Conservation (phyloP, 2,797 vertebrate species). For the Urocyon cinereoargenteus region DNA sequence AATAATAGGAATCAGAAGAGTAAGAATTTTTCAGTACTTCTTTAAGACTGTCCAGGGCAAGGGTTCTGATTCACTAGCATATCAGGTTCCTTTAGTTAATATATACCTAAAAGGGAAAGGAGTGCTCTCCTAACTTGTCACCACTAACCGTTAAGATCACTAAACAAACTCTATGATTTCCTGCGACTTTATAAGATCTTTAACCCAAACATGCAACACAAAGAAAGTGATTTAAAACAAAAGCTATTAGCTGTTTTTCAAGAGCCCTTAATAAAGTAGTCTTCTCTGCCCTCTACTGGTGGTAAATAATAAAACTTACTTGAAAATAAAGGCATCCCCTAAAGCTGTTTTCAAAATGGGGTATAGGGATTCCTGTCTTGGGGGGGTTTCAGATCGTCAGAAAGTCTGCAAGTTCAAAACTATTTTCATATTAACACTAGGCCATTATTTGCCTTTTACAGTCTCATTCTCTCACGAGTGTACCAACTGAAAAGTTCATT, state of each 20-base stretch:
- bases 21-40: conserved; percentile 4
- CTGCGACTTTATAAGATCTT: neutral
- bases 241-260: conserved; percentile 32
- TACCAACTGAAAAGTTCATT: neutral
- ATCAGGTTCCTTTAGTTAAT: neutral
- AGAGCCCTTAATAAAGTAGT: conserved; percentile 1
- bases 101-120: neutral
- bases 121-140: neutral
- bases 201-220: conserved; percentile 12
- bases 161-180: conserved; percentile 43
- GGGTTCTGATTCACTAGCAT: neutral
- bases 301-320: conserved; percentile 35
- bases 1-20: neutral
- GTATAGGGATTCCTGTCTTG: neutral
- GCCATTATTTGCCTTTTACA: neutral
- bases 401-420: neutral
- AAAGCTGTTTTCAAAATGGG: neutral
- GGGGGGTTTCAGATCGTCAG: neutral
- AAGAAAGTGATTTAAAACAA: conserved; percentile 58
- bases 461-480: neutral
- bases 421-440: conserved; percentile 29
- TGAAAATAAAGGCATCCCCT: neutral
- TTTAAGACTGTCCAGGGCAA: neutral
- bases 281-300: conserved; percentile 76
- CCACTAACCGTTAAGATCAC: neutral